phyloP scores from a whole-genome alignment of 2,888 invertebrate species.

The Drosophila seclusa region DNA sequence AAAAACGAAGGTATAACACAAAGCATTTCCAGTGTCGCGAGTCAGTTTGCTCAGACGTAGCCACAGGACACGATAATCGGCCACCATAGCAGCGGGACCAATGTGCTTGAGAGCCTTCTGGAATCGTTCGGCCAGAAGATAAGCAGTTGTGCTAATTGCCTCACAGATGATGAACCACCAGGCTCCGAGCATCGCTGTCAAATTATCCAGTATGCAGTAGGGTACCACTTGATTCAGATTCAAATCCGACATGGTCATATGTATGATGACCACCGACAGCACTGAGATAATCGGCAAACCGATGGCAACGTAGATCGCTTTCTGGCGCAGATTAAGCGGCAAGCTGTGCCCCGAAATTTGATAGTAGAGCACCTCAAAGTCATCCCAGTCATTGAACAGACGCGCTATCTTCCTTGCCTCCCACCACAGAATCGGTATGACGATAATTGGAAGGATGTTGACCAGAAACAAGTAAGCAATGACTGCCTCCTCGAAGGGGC shows the following conservation, averaged over 20 bases:
- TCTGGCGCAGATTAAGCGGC: conserved; percentile 87
- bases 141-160: conserved; percentile 88
- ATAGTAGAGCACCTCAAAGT: conserved; percentile 89
- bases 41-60: conserved; percentile 89
- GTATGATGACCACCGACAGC: conserved; percentile 88
- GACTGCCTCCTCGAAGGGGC: conserved; percentile 90
- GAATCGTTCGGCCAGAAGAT: conserved; percentile 89
- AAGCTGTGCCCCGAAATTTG: conserved; percentile 87
- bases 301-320: conserved; percentile 87
- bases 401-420: conserved; percentile 88
- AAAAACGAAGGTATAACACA: conserved; percentile 89
- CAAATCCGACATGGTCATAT: conserved; percentile 90
- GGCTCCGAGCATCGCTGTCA: conserved; percentile 89
- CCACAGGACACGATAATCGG: conserved; percentile 90
- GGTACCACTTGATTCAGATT: conserved; percentile 88
- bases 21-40: conserved; percentile 88
- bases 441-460: conserved; percentile 88
- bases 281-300: conserved; percentile 88
- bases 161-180: conserved; percentile 90
- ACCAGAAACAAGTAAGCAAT: conserved; percentile 91
- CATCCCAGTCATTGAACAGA: conserved; percentile 87
- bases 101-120: conserved; percentile 89
- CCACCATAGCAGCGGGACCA: conserved; percentile 89
- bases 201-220: conserved; percentile 89
- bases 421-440: conserved; percentile 89